Evolutionary conservation across 2,797 vertebrate genomes (phyloP).

Genomic region (Carapus acus): DNA sequence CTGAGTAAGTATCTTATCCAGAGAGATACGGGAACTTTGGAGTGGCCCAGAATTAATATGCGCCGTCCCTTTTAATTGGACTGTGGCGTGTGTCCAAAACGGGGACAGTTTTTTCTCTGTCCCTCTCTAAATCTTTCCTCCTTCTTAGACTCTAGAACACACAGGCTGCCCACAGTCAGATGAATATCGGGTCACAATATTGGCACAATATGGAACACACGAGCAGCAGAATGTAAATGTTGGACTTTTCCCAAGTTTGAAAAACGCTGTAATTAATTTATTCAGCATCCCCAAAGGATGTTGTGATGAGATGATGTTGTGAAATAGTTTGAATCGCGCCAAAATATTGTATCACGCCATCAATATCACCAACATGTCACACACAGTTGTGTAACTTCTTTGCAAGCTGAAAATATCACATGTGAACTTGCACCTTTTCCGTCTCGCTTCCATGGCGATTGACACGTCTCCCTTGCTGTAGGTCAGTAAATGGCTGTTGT

Average conservation of each 20-base stretch:
- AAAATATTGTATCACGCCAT: no score
- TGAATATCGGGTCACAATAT: constrained; percentile 6
- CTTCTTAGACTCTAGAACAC: constrained; percentile 1
- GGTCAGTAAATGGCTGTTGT: constrained; percentile 39
- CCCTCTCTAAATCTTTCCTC: constrained; percentile 24
- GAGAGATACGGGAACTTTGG: constrained; percentile 24
- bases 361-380: no score
- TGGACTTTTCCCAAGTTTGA: no score
- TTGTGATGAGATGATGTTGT: no score
- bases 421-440: no score
- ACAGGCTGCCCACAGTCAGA: background rate
- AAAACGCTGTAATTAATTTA: no score
- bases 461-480: no score
- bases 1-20: constrained; percentile 34
- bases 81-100: constrained; percentile 29
- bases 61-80: constrained; percentile 40
- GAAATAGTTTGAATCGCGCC: no score
- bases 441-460: no score
- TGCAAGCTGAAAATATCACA: no score
- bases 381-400: no score
- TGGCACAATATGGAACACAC: background rate
- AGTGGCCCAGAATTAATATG: constrained; percentile 26
- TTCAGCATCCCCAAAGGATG: no score
- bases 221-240: constrained; percentile 20
- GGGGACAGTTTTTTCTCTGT: constrained; percentile 21